Evolutionary conservation across 2,888 invertebrate species (phyloP), one percentile per base, ranked within the genome.

Genomic region (Zonitis immaculata): DNA sequence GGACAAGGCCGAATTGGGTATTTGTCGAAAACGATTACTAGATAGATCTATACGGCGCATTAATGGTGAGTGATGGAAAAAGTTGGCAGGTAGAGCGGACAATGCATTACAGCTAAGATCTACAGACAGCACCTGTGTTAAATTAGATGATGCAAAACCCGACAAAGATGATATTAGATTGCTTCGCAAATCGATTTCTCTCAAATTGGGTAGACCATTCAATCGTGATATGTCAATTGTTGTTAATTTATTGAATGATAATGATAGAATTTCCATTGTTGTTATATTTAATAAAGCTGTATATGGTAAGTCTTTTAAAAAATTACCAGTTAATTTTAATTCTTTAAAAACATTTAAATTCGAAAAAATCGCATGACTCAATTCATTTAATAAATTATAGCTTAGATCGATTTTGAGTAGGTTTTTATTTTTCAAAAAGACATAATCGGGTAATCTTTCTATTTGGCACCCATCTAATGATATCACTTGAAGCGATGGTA

Each of bases 351-450:
- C 84, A 60, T 87, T 87, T 49, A 90, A 78, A 16, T 85, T 86
- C 39, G 82, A 80, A 72, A 92, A 90, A n/a, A 88, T 79, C 52
- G 83, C 83, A 64, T 86, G 83, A 56, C 87, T 84, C 64, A 93
- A 78, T 57, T 82, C 79, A 63, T 78, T 78, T 27, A 92, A 73
- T 47, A 79, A 77, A 73, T 92, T 93, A 61, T 82, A 80, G 61
- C 86, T 86, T 59, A 92, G 76, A 71, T 90, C 84, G 50, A 92
- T 80, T 67, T 85, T 82, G 0, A 85, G 80, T 30, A 92, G 77
- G 72, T 90, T 88, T 64, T 87, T 89, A 74, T 90, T 91, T 68
- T 87, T 87, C 20, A 81, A 79, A 67, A 92, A 91, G 35, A 87
- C 79, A 54, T 85, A 82, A 20, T 84, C 79, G 0, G 89, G 88